Conservation (phyloP, 1,140 invertebrate genomes). For the Rhyacophila brunnea region DNA sequence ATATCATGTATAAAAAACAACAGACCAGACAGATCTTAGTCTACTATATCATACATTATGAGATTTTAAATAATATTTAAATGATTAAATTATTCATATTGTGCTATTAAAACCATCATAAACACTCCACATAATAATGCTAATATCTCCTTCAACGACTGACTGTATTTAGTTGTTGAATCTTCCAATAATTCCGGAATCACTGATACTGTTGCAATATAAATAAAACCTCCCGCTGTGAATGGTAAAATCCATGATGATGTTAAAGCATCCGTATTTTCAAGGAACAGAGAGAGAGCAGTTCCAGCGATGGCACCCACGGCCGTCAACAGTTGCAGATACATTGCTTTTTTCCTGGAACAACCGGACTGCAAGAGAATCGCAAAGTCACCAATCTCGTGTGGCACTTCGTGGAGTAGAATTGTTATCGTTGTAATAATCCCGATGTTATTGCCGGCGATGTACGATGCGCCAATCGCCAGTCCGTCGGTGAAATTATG, state of each 20-base stretch:
- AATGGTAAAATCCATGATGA: conserved; percentile 89
- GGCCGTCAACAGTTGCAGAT: conserved; percentile 89
- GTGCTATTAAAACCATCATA: conserved; percentile 90
- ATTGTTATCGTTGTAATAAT: conserved; percentile 91
- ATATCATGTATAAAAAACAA: too few species aligned
- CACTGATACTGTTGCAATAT: conserved; percentile 95
- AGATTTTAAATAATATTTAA: too few species aligned
- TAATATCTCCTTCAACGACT: conserved; percentile 82
- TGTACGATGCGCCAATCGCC: conserved; percentile 94
- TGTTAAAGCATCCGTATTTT: conserved; percentile 73
- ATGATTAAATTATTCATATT: conserved; percentile 68
- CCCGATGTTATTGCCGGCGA: conserved; percentile 80
- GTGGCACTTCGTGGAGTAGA: conserved; percentile 93
- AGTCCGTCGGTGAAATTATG: conserved; percentile 98
- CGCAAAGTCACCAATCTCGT: conserved; percentile 98
- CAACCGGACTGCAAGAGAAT: conserved; percentile 94
- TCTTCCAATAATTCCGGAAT: conserved; percentile 91
- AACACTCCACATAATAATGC: conserved; percentile 82
- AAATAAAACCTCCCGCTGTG: conserved; percentile 97
- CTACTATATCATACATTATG: too few species aligned
- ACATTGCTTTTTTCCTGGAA: conserved; percentile 86
- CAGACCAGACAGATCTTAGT: too few species aligned
- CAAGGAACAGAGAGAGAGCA: conserved; percentile 77
- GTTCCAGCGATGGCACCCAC: conserved; percentile 92
- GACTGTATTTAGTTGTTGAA: conserved; percentile 70